Evolutionary conservation across 2,888 invertebrate species (phyloP).

Genomic region (Punctoribates punctum): DNA sequence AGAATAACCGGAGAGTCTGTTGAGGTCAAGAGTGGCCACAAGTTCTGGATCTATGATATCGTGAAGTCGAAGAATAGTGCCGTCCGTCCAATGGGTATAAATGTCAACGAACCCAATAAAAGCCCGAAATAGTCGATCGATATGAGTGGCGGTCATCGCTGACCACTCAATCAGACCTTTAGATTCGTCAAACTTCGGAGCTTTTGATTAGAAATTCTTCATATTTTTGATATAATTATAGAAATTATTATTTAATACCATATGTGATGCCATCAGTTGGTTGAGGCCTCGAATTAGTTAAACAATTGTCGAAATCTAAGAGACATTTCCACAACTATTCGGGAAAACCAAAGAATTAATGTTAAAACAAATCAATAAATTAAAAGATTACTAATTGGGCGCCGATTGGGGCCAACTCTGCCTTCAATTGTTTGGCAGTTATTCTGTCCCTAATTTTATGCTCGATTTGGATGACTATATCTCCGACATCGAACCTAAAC

Average conservation of each 20-base stretch:
- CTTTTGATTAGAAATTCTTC: conserved; percentile 51
- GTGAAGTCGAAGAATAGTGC: conserved; percentile 47
- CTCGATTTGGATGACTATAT: conserved; percentile 45
- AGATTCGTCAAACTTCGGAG: conserved; percentile 46
- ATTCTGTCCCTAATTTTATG: conserved; percentile 38
- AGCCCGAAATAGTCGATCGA: conserved; percentile 43
- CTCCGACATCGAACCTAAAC: conserved; percentile 47
- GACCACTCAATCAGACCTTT: conserved; percentile 53
- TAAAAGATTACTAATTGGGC: conserved; percentile 57
- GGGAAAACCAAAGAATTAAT: not conserved
- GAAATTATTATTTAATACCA: conserved; percentile 45
- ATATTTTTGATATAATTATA: not conserved
- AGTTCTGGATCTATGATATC: conserved; percentile 48
- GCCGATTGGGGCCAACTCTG: conserved; percentile 65
- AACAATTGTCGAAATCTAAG: conserved; percentile 60
- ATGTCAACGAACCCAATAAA: conserved; percentile 39
- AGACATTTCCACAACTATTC: conserved; percentile 40
- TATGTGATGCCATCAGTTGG: conserved; percentile 62
- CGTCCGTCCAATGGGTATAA: conserved; percentile 45
- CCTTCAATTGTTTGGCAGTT: conserved; percentile 63
- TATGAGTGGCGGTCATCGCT: conserved; percentile 47
- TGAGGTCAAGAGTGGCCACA: conserved; percentile 28
- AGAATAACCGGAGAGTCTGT: conserved; percentile 9
- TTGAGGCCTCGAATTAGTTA: conserved; percentile 63
- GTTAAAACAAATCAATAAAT: not conserved